A percentile compares a stretch with the other conserved stretches of the same genome.
Evolutionary conservation across 2,888 invertebrate genomes (phyloP).

Genomic region (Branchipolynoe longqiensis): DNA sequence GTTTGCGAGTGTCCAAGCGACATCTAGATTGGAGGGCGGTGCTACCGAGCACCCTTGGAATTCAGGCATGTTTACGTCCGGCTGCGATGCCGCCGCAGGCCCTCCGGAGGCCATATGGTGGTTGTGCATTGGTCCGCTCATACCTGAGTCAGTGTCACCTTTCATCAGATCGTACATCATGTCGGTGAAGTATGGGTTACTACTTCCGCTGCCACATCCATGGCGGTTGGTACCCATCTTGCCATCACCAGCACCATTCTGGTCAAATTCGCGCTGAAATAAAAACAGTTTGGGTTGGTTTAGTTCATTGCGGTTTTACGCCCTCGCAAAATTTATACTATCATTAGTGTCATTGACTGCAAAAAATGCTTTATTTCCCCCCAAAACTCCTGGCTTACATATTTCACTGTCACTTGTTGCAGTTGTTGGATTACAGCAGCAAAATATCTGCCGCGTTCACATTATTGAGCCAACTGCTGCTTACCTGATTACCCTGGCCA

Average conservation of each 20-base stretch:
- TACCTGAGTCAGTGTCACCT: background rate
- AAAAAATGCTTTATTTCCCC: no score
- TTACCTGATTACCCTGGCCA: background rate
- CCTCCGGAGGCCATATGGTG: background rate
- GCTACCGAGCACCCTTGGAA: background rate
- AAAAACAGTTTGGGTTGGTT: no score
- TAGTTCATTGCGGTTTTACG: no score
- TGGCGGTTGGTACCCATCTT: background rate
- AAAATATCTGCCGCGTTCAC: no score
- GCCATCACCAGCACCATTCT: conserved; percentile 47
- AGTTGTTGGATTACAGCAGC: no score
- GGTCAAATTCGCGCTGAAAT: conserved; percentile 48
- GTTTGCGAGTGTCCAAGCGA: conserved; percentile 33
- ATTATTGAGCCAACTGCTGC: no score
- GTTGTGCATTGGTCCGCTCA: background rate
- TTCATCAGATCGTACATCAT: conserved; percentile 39
- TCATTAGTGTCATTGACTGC: no score
- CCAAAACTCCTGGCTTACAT: no score
- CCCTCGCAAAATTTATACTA: no score
- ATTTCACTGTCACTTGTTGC: no score
- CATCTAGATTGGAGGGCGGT: background rate
- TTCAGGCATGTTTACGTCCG: background rate
- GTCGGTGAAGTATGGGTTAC: conserved; percentile 2
- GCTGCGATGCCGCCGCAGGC: background rate
- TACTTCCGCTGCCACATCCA: background rate